phyloP scores from a whole-genome alignment of 2,888 invertebrate genomes.

The Lithophane semibrunnea region DNA sequence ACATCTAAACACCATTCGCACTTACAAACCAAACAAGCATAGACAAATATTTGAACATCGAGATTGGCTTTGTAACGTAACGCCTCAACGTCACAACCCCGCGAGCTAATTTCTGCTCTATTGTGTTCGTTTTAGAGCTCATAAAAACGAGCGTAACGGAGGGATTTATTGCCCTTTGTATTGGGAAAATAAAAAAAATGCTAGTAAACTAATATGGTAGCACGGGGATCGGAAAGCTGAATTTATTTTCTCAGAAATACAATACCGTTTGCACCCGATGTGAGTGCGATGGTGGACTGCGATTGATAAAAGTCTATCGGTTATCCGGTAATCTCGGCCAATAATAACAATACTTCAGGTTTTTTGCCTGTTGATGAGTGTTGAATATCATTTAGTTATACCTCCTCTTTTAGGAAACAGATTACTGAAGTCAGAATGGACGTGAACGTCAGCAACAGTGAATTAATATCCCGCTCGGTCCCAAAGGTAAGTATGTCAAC shows the following conservation, averaged over 20 bases:
- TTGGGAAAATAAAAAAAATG: constrained; percentile 73
- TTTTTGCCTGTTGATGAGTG: background rate
- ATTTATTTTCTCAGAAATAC: constrained; percentile 85
- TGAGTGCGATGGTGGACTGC: constrained; percentile 56
- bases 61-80: constrained; percentile 83
- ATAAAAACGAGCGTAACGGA: constrained; percentile 64
- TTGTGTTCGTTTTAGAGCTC: constrained; percentile 71
- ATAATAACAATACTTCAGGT: background rate
- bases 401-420: constrained; percentile 21
- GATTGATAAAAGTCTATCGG: constrained; percentile 56
- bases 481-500: constrained; percentile 59
- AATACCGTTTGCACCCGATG: constrained; percentile 71
- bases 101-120: constrained; percentile 79
- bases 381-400: background rate
- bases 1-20: constrained; percentile 90
- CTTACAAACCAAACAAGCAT: constrained; percentile 89
- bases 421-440: constrained; percentile 22
- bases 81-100: constrained; percentile 71
- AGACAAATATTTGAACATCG: constrained; percentile 88
- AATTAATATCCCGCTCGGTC: constrained; percentile 45
- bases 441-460: constrained; percentile 38
- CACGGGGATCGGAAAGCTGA: constrained; percentile 81
- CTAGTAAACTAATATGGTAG: constrained; percentile 86
- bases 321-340: constrained; percentile 58
- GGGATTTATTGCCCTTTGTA: constrained; percentile 72